Base-by-base conservation (phyloP, 2,113 vertebrate species). In the Ptilorrhoa leucosticta region DNA sequence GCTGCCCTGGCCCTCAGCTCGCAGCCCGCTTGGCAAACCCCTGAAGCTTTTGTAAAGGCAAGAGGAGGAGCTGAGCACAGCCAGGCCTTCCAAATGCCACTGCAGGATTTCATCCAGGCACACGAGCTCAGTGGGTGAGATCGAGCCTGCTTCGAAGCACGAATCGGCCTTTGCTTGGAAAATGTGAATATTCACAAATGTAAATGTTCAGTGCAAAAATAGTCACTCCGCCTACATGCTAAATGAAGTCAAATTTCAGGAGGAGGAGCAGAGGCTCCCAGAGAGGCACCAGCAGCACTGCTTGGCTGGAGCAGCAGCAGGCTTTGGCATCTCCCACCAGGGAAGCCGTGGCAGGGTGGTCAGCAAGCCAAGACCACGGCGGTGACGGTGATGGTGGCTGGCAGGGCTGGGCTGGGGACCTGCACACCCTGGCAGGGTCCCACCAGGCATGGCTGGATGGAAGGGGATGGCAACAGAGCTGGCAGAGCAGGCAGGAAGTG, bases 161-260 rank as follows among this genome's bases (percentile, higher is more conserved):
- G 7, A 84, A 76, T 93, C 1, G 1, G 48, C 65, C 84, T 82
- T 81, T 33, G 40, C 68, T 77, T 78, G 85, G 82, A 60, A 93
- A 92, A 93, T 94, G 83, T 86, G 94, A 94, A 92, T 93, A 81
- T 95, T 96, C 90, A 81, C 85, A 60, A 85, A 97, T 93, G 94
- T 79, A 96, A 96, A 97, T 94, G 76, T 94, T 96, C 90, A 50
- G 87, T 94, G 96, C 96, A 96, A 94, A 96, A 96, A 94, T 96
- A 96, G 94, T 90, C 71, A 63, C 60, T 58, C 88, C 63, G 1
- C 92, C 95, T 63, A 92, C 92, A 6, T n/a, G 63, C 75, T 77
- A 60, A 94, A 86, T 21, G 42, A 92, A 96, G 85, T 40, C 50
- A 94, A 75, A 93, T 64, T 94, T 81, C 71, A 51, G 63, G 35